Conservation (phyloP, 1,140 invertebrate species). For the Ceratitis capitata region DNA sequence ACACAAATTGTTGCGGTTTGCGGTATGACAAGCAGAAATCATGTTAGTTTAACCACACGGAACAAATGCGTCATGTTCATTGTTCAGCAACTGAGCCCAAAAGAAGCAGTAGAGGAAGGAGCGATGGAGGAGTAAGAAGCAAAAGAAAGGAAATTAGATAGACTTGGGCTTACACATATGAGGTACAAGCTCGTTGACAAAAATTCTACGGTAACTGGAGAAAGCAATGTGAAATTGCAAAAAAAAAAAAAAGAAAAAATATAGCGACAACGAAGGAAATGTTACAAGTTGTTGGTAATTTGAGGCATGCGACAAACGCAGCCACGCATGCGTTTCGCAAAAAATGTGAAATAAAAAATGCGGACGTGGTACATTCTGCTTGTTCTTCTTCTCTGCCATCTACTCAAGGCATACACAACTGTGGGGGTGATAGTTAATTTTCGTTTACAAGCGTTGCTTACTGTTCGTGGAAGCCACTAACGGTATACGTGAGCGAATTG, state of each 20-base stretch:
- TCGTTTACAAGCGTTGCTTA: too few species aligned
- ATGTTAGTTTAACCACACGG: constrained; percentile 37
- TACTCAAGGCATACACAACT: too few species aligned
- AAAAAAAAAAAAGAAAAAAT: not conserved
- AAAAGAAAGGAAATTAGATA: not conserved
- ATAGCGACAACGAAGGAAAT: not conserved
- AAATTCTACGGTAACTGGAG: not conserved
- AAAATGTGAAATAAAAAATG: too few species aligned
- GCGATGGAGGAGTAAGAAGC: not conserved
- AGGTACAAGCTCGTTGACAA: not conserved
- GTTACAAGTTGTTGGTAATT: constrained; percentile 29
- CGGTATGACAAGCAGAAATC: constrained; percentile 25
- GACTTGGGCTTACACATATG: not conserved
- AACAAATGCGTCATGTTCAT: not conserved
- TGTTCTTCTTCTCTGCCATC: not conserved
- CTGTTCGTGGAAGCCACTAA: too few species aligned
- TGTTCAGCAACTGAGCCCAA: constrained; percentile 5
- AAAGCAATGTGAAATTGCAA: not conserved
- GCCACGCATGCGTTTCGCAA: not conserved
- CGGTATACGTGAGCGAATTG: too few species aligned
- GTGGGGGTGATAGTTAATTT: too few species aligned
- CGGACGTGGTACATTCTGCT: not conserved
- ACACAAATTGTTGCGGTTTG: constrained; percentile 24
- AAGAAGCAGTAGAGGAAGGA: not conserved
- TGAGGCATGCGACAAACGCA: not conserved